Base-by-base conservation (phyloP, 2,888 invertebrate species). In the Mythimna pallens region DNA sequence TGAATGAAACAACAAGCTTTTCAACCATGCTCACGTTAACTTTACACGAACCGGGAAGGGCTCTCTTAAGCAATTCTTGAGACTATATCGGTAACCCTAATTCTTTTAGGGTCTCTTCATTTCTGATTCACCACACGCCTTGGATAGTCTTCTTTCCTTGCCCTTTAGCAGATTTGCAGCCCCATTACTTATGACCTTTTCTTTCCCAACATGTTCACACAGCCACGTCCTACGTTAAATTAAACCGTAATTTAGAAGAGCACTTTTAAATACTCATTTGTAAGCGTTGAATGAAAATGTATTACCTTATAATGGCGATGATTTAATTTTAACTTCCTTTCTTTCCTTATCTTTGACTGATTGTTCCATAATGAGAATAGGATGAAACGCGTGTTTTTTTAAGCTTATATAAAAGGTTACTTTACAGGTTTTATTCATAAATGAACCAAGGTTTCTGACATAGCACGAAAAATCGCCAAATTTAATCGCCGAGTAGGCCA, bases 241-340 rank as follows among this genome's bases (percentile, higher is more conserved):
- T 63, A 84, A 84, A 81, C 25, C 30, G 68, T 65, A 73, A 78
- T 86, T 80, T 84, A 57, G 62, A 70, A 72, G n/a, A 47, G 61
- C 55, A 73, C 63, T 86, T 81, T 86, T 82, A 86, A 84, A 84
- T 70, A 34, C 75, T 73, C 78, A 72, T 84, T 86, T 70, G 73
- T 65, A 67, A 86, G 68, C 70, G 65, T 50, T 47, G 70, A 86
- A 84, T 81, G 63, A 76, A 81, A 81, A 84, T 78, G 70, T 74
- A 86, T 86, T 84, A 65, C 68, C 58, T 71, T 70, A 67, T 62
- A 76, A 86, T 76, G 62, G 63, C 61, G 67, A 73, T 76, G 61
- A 86, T 84, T 85, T 82, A 68, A 85, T 81, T 81, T 84, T 73
- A 85, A 86, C 65, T 71, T 79, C 66, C 65, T 76, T 58, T 25